Conservation (phyloP, 30 jellyfish, hydroid and myxozoan genomes). For the Hydractinia symbiolongicarpus region DNA sequence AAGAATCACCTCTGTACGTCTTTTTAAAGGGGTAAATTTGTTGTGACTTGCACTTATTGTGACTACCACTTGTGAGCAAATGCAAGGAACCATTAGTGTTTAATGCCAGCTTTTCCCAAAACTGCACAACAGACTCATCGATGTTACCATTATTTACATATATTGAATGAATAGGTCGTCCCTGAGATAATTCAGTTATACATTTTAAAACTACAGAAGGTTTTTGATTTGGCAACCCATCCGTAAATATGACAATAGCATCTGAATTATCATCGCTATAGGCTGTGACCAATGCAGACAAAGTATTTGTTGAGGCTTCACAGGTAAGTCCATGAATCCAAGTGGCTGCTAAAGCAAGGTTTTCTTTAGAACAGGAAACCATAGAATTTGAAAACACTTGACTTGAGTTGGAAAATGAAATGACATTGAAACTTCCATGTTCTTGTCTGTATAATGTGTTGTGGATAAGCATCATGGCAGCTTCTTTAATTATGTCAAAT, state of each 20-base stretch:
- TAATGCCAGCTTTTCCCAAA: slow-evolving; percentile 30
- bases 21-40: neutral
- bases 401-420: slow-evolving; percentile 46
- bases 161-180: slow-evolving; percentile 49
- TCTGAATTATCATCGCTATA: slow-evolving; percentile 39
- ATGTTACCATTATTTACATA: slow-evolving; percentile 34
- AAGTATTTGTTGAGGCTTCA: slow-evolving; percentile 45
- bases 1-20: neutral
- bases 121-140: slow-evolving; percentile 42
- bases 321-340: slow-evolving; percentile 57
- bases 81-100: slow-evolving; percentile 52
- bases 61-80: neutral
- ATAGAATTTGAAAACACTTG: slow-evolving; percentile 44
- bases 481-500: slow-evolving; percentile 42
- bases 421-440: slow-evolving; percentile 46
- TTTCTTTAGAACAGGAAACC: slow-evolving; percentile 49
- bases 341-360: slow-evolving; percentile 32
- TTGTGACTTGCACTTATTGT: neutral
- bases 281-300: slow-evolving; percentile 55
- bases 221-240: slow-evolving; percentile 56
- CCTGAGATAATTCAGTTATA: slow-evolving; percentile 23
- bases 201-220: slow-evolving; percentile 46
- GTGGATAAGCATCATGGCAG: slow-evolving; percentile 27
- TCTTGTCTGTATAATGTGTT: slow-evolving; percentile 13
- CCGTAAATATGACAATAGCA: slow-evolving; percentile 49